Percentiles rank a stretch among this genome's conserved stretches.
phyloP scores from a whole-genome alignment of 2,888 invertebrate species.

The Micropterix aruncella region DNA sequence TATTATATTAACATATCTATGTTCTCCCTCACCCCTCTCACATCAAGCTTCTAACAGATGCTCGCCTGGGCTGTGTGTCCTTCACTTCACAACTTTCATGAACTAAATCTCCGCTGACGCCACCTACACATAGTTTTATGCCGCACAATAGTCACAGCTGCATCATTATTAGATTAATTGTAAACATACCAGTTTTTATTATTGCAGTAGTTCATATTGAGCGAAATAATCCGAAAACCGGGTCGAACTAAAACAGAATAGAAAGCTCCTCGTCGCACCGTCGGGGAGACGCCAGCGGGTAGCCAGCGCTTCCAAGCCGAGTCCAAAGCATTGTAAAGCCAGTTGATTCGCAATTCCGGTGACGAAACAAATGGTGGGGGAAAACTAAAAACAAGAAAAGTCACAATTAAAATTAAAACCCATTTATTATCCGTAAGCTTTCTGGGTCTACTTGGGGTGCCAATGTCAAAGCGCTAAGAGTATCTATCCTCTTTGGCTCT shows the following conservation, averaged over 20 bases:
- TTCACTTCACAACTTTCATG: too few species aligned
- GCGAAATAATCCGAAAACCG: constrained; percentile 79
- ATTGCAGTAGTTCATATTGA: constrained; percentile 96
- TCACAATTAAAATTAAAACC: too few species aligned
- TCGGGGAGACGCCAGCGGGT: constrained; percentile 74
- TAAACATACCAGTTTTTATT: constrained; percentile 74
- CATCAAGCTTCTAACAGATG: not conserved
- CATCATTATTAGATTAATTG: not conserved
- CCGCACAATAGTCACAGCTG: not conserved
- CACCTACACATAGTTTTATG: not conserved
- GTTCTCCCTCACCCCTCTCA: too few species aligned
- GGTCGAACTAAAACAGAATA: constrained; percentile 85
- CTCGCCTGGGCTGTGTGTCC: too few species aligned
- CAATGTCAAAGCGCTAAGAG: too few species aligned
- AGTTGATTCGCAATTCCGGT: constrained; percentile 71
- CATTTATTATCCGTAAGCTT: too few species aligned
- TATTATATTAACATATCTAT: not conserved
- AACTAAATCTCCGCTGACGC: too few species aligned
- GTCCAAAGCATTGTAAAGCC: constrained; percentile 86
- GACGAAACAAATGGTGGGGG: constrained; percentile 74
- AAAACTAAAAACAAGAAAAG: too few species aligned
- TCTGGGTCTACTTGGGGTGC: too few species aligned
- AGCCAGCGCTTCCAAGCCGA: constrained; percentile 87
- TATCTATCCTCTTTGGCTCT: too few species aligned
- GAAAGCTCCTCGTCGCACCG: constrained; percentile 76